phyloP scores from a whole-genome alignment of 2,113 vertebrate genomes.

The Oostethus manadensis region DNA sequence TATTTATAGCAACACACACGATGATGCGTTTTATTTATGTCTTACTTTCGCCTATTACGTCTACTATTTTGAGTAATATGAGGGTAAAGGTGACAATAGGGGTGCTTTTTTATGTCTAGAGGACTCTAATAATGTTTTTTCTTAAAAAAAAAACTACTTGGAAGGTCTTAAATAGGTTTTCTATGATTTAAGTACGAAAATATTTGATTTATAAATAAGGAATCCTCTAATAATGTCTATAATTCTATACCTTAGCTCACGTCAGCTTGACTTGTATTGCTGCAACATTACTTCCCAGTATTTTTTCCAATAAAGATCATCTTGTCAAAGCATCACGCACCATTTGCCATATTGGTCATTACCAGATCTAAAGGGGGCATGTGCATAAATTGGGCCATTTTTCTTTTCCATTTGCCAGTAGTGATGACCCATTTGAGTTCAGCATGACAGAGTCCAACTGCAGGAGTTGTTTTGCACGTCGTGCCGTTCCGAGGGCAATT shows the following conservation, averaged over 20 bases:
- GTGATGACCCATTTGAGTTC: constrained; percentile 44
- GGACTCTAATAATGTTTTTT: too few relatives aligned
- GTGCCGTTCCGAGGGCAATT: constrained; percentile 7
- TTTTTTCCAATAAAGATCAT: constrained; percentile 8
- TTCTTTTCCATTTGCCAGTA: constrained; percentile 38
- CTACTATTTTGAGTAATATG: too few relatives aligned
- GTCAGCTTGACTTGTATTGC: constrained; percentile 22
- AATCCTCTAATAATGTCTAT: constrained; percentile 12
- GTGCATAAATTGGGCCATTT: constrained; percentile 35
- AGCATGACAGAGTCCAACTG: constrained; percentile 27
- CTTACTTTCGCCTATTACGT: too few relatives aligned
- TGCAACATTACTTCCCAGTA: constrained; percentile 7
- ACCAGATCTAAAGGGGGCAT: constrained; percentile 19
- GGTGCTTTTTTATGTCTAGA: too few relatives aligned
- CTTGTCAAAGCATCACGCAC: constrained; percentile 1
- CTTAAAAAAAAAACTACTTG: too few relatives aligned
- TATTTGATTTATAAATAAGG: too few relatives aligned
- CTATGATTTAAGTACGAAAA: too few relatives aligned
- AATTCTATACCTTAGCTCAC: constrained; percentile 17
- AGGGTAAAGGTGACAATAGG: too few relatives aligned
- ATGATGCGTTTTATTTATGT: too few relatives aligned
- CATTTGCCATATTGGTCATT: constrained; percentile 18
- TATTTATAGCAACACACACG: too few relatives aligned
- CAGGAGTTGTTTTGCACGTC: constrained; percentile 17
- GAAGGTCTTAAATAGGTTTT: too few relatives aligned